These are phyloP conservation scores for Cecidostiba fungosa DNA, from an alignment of 2,888 invertebrate genomes.

Conservation along the genomic window DNA sequence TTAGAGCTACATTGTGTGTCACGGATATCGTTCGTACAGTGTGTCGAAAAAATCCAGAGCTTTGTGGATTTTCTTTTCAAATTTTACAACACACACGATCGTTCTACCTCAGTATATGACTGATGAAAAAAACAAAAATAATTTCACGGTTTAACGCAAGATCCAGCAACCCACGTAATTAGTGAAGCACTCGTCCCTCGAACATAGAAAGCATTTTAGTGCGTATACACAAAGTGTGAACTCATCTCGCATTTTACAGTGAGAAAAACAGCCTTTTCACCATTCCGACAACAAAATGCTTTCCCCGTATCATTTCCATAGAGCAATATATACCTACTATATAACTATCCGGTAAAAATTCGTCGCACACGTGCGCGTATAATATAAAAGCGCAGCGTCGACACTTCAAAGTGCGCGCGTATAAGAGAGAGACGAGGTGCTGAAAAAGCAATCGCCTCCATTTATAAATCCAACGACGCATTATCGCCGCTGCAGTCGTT, in stretches of 20 bases:
- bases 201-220: conserved; percentile 39
- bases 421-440: conserved; percentile 4
- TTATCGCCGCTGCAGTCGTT: conserved; percentile 52
- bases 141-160: no score
- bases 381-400: conserved; percentile 34
- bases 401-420: conserved; percentile 35
- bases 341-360: conserved; percentile 35
- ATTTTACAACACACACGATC: no score
- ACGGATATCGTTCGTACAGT: neutral
- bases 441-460: conserved; percentile 61
- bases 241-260: conserved; percentile 1
- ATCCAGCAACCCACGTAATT: conserved; percentile 23
- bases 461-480: conserved; percentile 60
- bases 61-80: no score
- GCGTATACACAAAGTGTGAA: conserved; percentile 12
- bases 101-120: no score
- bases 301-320: conserved; percentile 36
- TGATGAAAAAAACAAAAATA: no score
- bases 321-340: neutral
- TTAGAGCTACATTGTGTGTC: neutral
- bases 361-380: conserved; percentile 1
- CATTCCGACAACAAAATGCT: conserved; percentile 52
- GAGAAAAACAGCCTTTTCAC: conserved; percentile 40
- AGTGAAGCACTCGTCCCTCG: neutral
- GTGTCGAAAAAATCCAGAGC: neutral